Evolutionary conservation across 1,140 invertebrate genomes (phyloP).

Genomic region (Polypedilum vanderplanki): DNA sequence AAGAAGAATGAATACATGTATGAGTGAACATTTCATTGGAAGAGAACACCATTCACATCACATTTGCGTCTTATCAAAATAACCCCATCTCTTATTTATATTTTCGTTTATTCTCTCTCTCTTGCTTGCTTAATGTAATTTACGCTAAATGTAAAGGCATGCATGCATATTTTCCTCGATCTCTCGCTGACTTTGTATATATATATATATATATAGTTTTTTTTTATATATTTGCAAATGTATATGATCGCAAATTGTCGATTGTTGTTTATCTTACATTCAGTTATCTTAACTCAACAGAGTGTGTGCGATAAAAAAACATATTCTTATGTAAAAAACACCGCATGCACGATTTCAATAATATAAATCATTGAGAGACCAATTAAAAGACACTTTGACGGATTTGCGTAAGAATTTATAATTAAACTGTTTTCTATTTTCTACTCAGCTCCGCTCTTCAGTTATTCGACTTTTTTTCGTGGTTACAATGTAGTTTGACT

Average conservation of each 20-base stretch:
- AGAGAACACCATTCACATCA: conserved; percentile 3
- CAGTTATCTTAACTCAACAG: background rate
- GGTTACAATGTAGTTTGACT: background rate
- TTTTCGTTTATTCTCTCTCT: background rate
- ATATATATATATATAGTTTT: too few species aligned
- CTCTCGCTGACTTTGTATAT: background rate
- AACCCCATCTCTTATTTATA: conserved; percentile 20
- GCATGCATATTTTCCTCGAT: background rate
- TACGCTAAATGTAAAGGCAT: background rate
- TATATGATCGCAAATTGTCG: background rate
- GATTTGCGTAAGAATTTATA: background rate
- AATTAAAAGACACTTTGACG: background rate
- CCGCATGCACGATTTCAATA: background rate
- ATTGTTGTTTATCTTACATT: conserved; percentile 16
- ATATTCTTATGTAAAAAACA: background rate
- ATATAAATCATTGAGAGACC: background rate
- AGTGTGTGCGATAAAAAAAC: too few species aligned
- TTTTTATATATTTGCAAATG: background rate
- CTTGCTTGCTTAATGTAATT: conserved; percentile 3
- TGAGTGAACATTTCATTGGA: conserved; percentile 17
- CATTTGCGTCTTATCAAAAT: conserved; percentile 15
- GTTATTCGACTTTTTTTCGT: background rate
- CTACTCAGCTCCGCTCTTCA: background rate
- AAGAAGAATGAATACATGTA: too few species aligned
- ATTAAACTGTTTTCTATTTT: background rate